Evolutionary conservation across 2,888 invertebrate genomes (phyloP), one percentile per base, ranked within the genome.

Genomic region (Lysandra bellargus): DNA sequence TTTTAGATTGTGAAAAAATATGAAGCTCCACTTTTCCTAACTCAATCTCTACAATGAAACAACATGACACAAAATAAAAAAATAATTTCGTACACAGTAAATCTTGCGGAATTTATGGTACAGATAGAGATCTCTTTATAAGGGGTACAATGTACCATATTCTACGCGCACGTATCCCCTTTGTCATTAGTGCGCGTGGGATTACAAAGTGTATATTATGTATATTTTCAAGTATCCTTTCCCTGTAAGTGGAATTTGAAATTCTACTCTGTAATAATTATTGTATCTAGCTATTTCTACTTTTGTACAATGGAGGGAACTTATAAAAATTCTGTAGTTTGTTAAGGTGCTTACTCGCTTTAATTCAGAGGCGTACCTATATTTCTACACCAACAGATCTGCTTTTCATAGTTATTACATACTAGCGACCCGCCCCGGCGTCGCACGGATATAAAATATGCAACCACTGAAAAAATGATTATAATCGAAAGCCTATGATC

Each of bases 81-180:
- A 74, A 79, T 57, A 79, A 79, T 74, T 60, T 60, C 57, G 44
- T 44, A 49, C n/a, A 53, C 76, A 79, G 57, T 79, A 79, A 75
- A 75, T 75, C 79, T 33, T 30, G 79, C 30, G 49, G 17, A n/a
- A 76, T 79, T 74, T 79, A 74, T 79, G 61, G 33, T 79, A 49
- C 61, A 76, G 79, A 79, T 75, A 79, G 14, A 79, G 75, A 79
- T 79, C 75, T 61, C 75, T 79, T 79, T 64, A 64, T 79, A 79
- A 33, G 75, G 79, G 74, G 79, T 79, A 40, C 79, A 75, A 9
- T 69, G 69, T 37, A 69, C 30, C 64, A 69, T 69, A 30, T 69
- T 69, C 33, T 23, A 6, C 23, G 64, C 69, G 14, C 69, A 69
- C 33, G 33, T 69, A 37, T 33, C 69, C 78, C 40, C 79, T 75